Base-by-base conservation (phyloP, 2,113 vertebrate species). In the Henicopernis longicauda region DNA sequence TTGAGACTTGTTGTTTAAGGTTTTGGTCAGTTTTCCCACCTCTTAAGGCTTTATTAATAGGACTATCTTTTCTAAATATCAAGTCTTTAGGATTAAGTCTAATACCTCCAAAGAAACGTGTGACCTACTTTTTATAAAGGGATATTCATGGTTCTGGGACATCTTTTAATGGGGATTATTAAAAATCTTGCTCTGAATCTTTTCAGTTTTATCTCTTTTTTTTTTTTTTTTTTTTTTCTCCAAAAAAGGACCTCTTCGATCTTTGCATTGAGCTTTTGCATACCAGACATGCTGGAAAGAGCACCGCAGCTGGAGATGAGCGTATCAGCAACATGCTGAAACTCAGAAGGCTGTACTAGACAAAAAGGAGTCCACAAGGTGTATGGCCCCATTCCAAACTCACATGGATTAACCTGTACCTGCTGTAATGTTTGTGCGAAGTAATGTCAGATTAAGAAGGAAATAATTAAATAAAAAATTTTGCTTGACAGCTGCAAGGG, bases 81-180 rank as follows among this genome's bases (percentile, higher is more conserved):
- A 49, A 18, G 27, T 61, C 69, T 76, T 63, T 47, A 78, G 55
- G 42, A 89, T 86, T 94, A 92, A 84, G 44, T 79, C 61, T 72
- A 92, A 86, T 65, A 32, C 69, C 14, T 45, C 61, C 40, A 32
- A 82, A 89, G 47, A 92, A 94, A 72, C 14, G 14, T 38, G 11
- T 67, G 83, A 82, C 79, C 76, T 89, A 47, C 83, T 93, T 95
- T 93, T 87, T 72, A 16, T 49, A 69, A 89, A 69, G 38, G 23
- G n/a, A 76, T 92, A 95, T 87, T 29, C n/a, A 17, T 87, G 70
- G 20, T 89, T 94, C 34, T 3, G 11, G 36, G 70, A 12, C 40
- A 77, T 61, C 59, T 89, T 88, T 69, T 87, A 80, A 49, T 61
- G 70, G 34, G 13, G 45, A 80, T 93, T 84, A 77, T 70, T 85